phyloP scores from a whole-genome alignment of 1,140 invertebrate species.

The Bombus turneri region DNA sequence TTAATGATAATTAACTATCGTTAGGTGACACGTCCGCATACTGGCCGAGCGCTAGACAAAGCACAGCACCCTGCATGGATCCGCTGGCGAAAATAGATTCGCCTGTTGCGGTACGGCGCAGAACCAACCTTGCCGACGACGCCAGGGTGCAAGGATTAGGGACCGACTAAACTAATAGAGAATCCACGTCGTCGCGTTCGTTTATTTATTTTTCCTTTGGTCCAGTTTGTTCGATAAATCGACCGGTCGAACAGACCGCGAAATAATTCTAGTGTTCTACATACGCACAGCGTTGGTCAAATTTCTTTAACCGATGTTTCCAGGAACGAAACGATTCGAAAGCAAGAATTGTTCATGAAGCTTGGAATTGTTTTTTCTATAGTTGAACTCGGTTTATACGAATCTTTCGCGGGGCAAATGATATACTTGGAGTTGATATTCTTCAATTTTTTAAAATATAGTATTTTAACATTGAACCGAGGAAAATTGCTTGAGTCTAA shows the following conservation, averaged over 20 bases:
- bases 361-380: too few species aligned
- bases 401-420: too few species aligned
- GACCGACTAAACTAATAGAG: not conserved
- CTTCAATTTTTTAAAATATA: too few species aligned
- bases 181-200: not conserved
- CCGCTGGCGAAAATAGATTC: not conserved
- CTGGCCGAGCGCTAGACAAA: not conserved
- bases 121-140: not conserved
- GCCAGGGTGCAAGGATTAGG: not conserved
- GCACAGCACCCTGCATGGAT: not conserved
- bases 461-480: too few species aligned
- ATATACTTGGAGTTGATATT: too few species aligned
- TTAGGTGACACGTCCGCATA: conserved; percentile 15
- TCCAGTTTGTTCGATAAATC: not conserved
- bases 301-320: too few species aligned
- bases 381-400: too few species aligned
- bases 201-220: not conserved
- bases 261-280: too few species aligned
- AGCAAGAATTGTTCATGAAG: too few species aligned
- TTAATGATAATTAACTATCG: conserved; percentile 54
- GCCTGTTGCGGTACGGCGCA: not conserved
- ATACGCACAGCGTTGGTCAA: too few species aligned
- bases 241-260: not conserved
- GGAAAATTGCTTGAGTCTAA: too few species aligned
- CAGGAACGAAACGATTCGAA: too few species aligned